These are phyloP conservation scores for Ceyx cyanopectus DNA, from an alignment of 2,113 vertebrate species.

Conservation along the genomic window DNA sequence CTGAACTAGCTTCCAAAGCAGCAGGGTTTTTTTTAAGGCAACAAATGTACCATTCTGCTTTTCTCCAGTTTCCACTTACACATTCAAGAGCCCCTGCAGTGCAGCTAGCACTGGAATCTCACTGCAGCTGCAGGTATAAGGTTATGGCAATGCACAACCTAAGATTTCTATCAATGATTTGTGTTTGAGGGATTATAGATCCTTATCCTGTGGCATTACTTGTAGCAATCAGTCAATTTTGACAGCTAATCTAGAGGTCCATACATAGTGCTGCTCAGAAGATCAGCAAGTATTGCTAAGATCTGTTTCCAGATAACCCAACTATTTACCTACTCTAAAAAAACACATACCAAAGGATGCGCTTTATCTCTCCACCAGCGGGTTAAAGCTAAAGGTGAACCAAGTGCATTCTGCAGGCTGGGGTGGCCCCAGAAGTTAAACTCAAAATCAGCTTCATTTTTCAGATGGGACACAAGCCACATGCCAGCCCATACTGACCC, in stretches of 20 bases:
- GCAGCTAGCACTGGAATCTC: neutral
- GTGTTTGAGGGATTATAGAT: slow-evolving; percentile 43
- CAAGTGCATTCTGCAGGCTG: neutral
- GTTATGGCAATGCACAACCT: slow-evolving; percentile 9
- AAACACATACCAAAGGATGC: slow-evolving; percentile 64
- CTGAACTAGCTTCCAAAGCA: neutral
- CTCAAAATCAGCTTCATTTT: neutral
- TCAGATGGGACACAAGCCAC: neutral
- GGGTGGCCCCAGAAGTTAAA: neutral
- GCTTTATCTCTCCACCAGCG: slow-evolving; percentile 47
- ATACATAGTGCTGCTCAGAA: slow-evolving; percentile 50
- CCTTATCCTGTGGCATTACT: slow-evolving; percentile 46
- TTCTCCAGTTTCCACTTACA: neutral
- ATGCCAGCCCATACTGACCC: neutral
- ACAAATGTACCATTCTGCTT: neutral
- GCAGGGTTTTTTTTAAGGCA: fast-evolving
- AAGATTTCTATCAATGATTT: slow-evolving; percentile 42
- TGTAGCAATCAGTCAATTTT: slow-evolving; percentile 59
- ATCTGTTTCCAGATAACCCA: slow-evolving; percentile 67
- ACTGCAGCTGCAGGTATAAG: neutral
- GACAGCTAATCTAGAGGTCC: slow-evolving; percentile 64
- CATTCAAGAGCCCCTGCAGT: neutral
- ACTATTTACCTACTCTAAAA: slow-evolving; percentile 68
- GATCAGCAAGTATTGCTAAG: slow-evolving; percentile 63
- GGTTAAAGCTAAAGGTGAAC: slow-evolving; percentile 33